Evolutionary conservation across 2,797 vertebrate species (phyloP), one percentile per base, ranked within the genome.

Genomic region (Protonibea diacanthus): DNA sequence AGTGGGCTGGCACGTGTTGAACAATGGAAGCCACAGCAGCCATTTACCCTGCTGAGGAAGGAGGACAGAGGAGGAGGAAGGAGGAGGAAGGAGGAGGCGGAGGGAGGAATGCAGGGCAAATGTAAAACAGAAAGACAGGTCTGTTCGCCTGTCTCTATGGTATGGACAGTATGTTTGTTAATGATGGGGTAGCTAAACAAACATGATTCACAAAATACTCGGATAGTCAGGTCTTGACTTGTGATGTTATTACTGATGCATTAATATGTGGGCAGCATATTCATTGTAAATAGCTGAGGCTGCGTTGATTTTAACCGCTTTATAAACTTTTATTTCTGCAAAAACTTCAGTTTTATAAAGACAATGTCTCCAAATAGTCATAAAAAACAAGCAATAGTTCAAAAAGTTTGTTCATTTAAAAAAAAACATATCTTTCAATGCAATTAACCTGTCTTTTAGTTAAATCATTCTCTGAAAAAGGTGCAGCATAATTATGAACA

Each of bases 41-140:
- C 95, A 95, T 96, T 96, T 96, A 94, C 95, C 96, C 95, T 94
- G 95, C 93, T 51, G 60, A 13, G 59, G 25, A 33, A 23, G 74
- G 64, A 62, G 57, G 71, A 45, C 33, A 25, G 2, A 63, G 62
- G 60, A 20, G 47, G 61, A 48, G 21, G 45, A 67, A 8, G 49
- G 51, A 25, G 55, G 56, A 29, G 51, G 61, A 48, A 14, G 49
- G 18, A 17, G 29, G 5, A 48, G 58, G 56, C 25, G 51, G 61
- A 52, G 18, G 49, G 17, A 17, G 40, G 5, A 48, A n/a, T 60
- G 48, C 18, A 48, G 66, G 45, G 27, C 14, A 21, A 58, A n/a
- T 64, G 59, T 64, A 33, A 52, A 69, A 15, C n/a, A 64, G 40
- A 29, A 81, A 93, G 93, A 96, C 93, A 96, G 95, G 95, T 95